phyloP scores from a whole-genome alignment of 1,140 invertebrate species.

The Bombus polaris region DNA sequence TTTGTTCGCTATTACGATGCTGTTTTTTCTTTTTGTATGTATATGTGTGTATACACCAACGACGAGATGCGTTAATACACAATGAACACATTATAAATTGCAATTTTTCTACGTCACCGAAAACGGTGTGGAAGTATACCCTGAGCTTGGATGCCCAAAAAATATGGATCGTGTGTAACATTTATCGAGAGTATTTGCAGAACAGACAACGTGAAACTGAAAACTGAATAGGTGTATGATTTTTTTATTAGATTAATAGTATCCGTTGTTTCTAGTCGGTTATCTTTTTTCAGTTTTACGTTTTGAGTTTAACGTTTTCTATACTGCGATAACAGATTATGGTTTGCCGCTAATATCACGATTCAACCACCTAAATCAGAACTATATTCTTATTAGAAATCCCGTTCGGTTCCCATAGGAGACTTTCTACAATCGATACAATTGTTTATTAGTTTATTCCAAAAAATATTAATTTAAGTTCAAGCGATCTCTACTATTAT shows the following conservation, averaged over 20 bases:
- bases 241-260: background rate
- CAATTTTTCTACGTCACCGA: slow-evolving; percentile 31
- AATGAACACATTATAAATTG: slow-evolving; percentile 43
- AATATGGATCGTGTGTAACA: slow-evolving; percentile 11
- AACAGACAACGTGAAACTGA: slow-evolving; percentile 33
- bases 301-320: slow-evolving; percentile 21
- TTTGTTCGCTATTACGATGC: background rate
- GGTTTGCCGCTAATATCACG: background rate
- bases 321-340: slow-evolving; percentile 10
- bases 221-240: background rate
- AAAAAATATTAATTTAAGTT: slow-evolving; percentile 11
- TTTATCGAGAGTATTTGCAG: slow-evolving; percentile 11
- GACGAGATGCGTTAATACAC: slow-evolving; percentile 36
- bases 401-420: background rate
- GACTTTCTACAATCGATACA: background rate
- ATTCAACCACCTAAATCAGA: slow-evolving; percentile 13
- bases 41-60: slow-evolving; percentile 8
- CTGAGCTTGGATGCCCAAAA: slow-evolving; percentile 48
- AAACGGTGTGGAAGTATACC: slow-evolving; percentile 40
- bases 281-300: background rate
- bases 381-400: slow-evolving; percentile 36
- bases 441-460: slow-evolving; percentile 1
- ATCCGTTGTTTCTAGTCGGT: background rate
- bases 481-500: slow-evolving; percentile 2
- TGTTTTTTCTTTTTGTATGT: background rate